A percentile compares a stretch with the other conserved stretches of the same genome.
Conservation (phyloP, 2,797 vertebrate genomes). For the Thamnophis elegans region DNA sequence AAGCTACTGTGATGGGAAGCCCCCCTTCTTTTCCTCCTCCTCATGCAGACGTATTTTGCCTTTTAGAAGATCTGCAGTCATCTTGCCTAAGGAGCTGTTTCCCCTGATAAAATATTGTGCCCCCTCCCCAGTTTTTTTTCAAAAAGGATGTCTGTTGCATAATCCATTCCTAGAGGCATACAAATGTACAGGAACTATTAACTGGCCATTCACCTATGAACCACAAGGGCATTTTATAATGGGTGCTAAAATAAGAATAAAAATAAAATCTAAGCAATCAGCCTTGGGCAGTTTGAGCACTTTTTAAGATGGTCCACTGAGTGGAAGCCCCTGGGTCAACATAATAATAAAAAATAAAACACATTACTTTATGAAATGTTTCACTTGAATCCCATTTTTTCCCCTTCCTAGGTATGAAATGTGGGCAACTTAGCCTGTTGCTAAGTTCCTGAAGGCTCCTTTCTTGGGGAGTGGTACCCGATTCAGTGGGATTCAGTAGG, state of each 20-base stretch:
- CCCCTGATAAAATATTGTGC: too few species aligned
- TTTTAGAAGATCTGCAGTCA: not conserved
- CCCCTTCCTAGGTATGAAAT: not conserved
- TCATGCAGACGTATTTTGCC: not conserved
- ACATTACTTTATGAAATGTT: not conserved
- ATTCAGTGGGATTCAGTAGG: not conserved
- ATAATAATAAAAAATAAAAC: not conserved
- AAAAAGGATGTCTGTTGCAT: not conserved
- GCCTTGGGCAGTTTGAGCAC: not conserved
- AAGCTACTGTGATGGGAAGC: not conserved
- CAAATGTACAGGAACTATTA: not conserved
- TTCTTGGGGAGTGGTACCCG: not conserved
- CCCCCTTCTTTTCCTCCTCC: not conserved
- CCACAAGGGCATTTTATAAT: not conserved
- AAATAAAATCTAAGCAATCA: not conserved
- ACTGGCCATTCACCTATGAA: not conserved
- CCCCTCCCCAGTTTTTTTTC: not conserved
- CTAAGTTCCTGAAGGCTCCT: not conserved
- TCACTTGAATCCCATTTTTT: not conserved
- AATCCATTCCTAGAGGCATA: not conserved
- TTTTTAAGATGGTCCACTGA: not conserved
- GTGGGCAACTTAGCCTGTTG: not conserved
- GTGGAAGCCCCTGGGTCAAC: not conserved
- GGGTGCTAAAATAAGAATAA: not conserved
- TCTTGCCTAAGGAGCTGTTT: not conserved